Conservation (phyloP, 2,113 vertebrate species). For the Nyctereutes procyonoides region DNA sequence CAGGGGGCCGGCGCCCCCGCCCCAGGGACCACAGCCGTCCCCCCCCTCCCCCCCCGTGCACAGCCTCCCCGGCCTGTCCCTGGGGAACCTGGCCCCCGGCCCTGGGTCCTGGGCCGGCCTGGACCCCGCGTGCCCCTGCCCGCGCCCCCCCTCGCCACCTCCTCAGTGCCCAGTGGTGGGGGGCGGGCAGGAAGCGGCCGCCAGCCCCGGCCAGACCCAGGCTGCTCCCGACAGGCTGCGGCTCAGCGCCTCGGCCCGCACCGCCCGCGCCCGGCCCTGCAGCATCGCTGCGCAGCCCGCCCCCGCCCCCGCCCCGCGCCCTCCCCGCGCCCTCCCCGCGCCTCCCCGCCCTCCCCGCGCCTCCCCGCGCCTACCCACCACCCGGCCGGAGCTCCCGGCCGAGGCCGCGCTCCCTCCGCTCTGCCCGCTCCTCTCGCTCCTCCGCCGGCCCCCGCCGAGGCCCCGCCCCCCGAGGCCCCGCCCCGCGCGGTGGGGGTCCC, state of each 20-base stretch:
- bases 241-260: not conserved
- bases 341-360: not conserved
- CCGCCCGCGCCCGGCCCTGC: not conserved
- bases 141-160: not conserved
- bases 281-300: conserved; percentile 1
- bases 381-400: too few species aligned
- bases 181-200: not conserved
- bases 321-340: not conserved
- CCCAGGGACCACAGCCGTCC: not conserved
- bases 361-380: too few species aligned
- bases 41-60: not conserved
- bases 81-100: not conserved
- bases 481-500: not conserved
- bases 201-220: not conserved
- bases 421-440: not conserved
- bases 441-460: not conserved
- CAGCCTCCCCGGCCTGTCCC: not conserved
- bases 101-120: not conserved
- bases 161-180: not conserved
- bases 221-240: not conserved
- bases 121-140: not conserved
- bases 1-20: not conserved
- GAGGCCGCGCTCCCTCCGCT: not conserved
- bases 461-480: conserved; percentile 55
- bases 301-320: not conserved